Evolutionary conservation across 2,797 vertebrate species (phyloP).

Genomic region (Sparidentex hasta): DNA sequence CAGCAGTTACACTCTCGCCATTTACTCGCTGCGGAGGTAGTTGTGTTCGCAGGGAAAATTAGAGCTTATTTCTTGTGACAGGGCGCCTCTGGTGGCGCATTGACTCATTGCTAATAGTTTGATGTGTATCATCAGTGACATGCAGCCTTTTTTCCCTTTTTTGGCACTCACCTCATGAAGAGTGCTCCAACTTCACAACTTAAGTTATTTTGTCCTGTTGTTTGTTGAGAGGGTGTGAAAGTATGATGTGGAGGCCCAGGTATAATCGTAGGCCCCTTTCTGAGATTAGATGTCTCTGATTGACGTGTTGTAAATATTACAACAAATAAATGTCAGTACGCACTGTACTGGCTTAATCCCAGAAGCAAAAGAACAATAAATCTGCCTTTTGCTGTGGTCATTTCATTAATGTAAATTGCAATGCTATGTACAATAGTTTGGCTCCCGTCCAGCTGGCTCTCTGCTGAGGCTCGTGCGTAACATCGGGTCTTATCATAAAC

Average conservation of each 20-base stretch:
- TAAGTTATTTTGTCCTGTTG: conserved; percentile 22
- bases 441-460: conserved; percentile 72
- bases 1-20: conserved; percentile 37
- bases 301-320: conserved; percentile 82
- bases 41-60: conserved; percentile 58
- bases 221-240: conserved; percentile 43
- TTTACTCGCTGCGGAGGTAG: conserved; percentile 20
- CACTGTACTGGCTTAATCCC: conserved; percentile 76
- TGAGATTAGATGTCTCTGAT: conserved; percentile 80
- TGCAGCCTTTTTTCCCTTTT: conserved; percentile 21
- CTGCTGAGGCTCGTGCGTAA: conserved; percentile 65
- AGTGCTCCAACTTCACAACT: conserved; percentile 41
- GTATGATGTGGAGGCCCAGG: conserved; percentile 60
- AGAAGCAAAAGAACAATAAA: conserved; percentile 74
- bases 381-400: conserved; percentile 77
- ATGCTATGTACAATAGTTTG: conserved; percentile 80
- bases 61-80: conserved; percentile 77
- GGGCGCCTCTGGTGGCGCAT: conserved; percentile 82
- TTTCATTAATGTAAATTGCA: conserved; percentile 84
- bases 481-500: conserved; percentile 72
- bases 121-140: conserved; percentile 63
- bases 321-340: conserved; percentile 78
- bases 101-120: conserved; percentile 66
- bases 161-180: conserved; percentile 17
- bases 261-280: conserved; percentile 77